These are phyloP conservation scores for Pseudotriccus pelzelni DNA, from an alignment of 2,797 vertebrate genomes.

Conservation along the genomic window DNA sequence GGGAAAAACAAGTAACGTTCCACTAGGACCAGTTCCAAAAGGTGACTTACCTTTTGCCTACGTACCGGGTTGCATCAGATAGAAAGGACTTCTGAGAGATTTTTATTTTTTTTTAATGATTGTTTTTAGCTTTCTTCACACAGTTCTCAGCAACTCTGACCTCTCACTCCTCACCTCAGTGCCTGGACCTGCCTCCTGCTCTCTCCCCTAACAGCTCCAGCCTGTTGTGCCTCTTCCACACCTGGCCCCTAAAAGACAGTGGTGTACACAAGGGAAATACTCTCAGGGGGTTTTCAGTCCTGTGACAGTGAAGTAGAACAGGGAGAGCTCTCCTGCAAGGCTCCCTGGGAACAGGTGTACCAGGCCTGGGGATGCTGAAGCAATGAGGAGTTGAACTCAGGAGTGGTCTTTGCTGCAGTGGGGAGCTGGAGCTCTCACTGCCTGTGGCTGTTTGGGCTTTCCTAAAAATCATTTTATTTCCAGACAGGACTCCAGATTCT, in stretches of 20 bases:
- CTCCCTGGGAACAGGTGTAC: not conserved
- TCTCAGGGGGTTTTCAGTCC: not conserved
- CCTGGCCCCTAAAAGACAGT: not conserved
- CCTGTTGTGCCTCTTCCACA: not conserved
- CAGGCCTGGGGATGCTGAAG: not conserved
- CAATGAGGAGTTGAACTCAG: not conserved
- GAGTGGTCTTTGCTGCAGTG: not conserved
- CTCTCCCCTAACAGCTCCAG: not conserved
- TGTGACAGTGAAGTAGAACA: not conserved
- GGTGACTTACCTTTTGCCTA: conserved; percentile 15
- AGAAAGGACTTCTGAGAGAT: not conserved
- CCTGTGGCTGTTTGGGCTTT: not conserved
- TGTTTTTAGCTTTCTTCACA: not conserved
- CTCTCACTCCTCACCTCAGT: not conserved
- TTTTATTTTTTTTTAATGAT: not conserved
- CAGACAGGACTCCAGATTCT: not conserved
- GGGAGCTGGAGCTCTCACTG: not conserved
- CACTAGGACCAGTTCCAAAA: conserved; percentile 20
- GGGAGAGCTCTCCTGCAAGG: not conserved
- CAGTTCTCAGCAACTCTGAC: not conserved
- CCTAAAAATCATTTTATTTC: not conserved
- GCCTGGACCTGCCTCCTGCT: not conserved
- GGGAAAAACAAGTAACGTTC: not conserved
- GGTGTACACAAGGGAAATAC: not conserved
- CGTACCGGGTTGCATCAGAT: not conserved